Base-by-base conservation (phyloP, 53 echinoderm and acorn worm species). In the Arbacia lixula region DNA sequence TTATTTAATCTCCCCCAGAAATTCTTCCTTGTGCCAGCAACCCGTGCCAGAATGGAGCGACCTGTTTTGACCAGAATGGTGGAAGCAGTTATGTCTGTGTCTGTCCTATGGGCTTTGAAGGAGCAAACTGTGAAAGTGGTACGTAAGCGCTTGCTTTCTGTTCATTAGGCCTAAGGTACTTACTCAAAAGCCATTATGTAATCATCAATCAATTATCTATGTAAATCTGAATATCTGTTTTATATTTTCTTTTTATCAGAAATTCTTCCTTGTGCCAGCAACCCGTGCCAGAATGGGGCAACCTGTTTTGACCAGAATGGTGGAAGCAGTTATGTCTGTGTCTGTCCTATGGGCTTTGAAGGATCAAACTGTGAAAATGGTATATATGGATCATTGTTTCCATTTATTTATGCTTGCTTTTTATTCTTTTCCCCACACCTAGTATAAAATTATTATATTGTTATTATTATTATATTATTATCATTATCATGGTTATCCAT, bases 271-370 rank as follows among this genome's bases (percentile, higher is more conserved):
- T 90, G 90, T 79, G 90, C 42, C 27, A 66, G 62, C 35, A 67
- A 79, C 53, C 95, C 95, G 6, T 95, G 95, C 66, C 76, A 88
- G 66, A 95, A 95, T 66, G 92, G 93, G 19, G 95, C 86, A 58
- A 84, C 80, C 20, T 95, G 95, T 61, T 77, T 80, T 28, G 71
- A 73, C 9, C 88, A 79, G 43, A 71, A 89, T 21, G 86, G 88
- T 84, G 55, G 68, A 4, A 69, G 36, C 31, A 73, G 53, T 34
- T 92, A 81, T 56, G 57, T 72, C 33, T 97, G 98, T 51, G 83
- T 72, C 49, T 97, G 98, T 78, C 53, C 88, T 29, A 58, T 69
- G 2, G 90, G 90, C 25, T 85, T 89, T 36, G 77, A 68, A 8
- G 95, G 95, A 39, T 20, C 54, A 2, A 66, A 17, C 5, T 95